A percentile compares a stretch with the other conserved stretches of the same genome.
Evolutionary conservation across 2,888 invertebrate species (phyloP).

Genomic region (Lamellibrachia satsuma): DNA sequence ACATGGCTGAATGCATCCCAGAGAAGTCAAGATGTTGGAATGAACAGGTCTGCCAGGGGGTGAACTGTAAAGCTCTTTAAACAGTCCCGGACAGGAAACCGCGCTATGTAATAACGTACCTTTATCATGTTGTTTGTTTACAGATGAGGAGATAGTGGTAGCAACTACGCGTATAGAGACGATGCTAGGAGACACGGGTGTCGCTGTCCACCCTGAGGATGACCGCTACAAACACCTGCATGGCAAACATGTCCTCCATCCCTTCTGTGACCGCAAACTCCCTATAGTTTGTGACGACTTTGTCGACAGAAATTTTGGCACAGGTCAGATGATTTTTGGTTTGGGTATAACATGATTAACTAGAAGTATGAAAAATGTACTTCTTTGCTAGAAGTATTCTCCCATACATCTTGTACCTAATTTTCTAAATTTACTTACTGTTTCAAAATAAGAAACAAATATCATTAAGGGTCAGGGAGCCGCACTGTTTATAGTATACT

Average conservation of each 20-base stretch:
- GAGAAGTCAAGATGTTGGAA: too few relatives aligned
- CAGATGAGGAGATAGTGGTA: conserved; percentile 82
- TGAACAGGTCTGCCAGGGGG: too few relatives aligned
- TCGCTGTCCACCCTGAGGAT: conserved; percentile 95
- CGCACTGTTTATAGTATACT: too few relatives aligned
- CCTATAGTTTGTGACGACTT: conserved; percentile 92
- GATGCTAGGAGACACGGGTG: conserved; percentile 94
- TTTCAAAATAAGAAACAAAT: too few relatives aligned
- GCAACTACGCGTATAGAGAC: conserved; percentile 99
- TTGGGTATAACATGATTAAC: neutral
- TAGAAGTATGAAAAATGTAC: neutral
- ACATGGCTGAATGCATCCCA: too few relatives aligned
- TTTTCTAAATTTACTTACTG: too few relatives aligned
- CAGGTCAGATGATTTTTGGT: conserved; percentile 71
- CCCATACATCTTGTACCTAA: too few relatives aligned
- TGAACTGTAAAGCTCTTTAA: too few relatives aligned
- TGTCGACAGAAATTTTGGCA: conserved; percentile 95
- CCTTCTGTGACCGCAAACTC: conserved; percentile 81
- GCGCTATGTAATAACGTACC: too few relatives aligned
- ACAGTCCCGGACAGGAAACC: too few relatives aligned
- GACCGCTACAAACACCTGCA: conserved; percentile 80
- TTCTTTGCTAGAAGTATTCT: neutral
- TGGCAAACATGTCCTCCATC: conserved; percentile 86
- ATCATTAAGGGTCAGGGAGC: too few relatives aligned
- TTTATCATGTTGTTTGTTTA: neutral